phyloP scores from a whole-genome alignment of 1,140 invertebrate species.

The Neomicropteryx cornuta region DNA sequence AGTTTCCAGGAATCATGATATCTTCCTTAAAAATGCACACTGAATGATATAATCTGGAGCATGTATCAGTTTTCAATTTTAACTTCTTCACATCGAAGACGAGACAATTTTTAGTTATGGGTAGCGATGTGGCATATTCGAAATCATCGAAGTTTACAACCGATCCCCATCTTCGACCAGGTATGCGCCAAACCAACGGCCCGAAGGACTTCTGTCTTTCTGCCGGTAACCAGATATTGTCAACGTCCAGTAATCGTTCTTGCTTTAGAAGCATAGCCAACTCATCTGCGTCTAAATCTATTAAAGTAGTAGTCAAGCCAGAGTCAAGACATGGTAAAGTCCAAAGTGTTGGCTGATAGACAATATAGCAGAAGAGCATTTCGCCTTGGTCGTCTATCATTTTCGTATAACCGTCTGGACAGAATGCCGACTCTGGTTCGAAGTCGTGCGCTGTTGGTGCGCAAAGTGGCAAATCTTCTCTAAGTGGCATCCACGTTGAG shows the following conservation, averaged over 20 bases:
- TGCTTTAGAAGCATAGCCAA: slow-evolving; percentile 7
- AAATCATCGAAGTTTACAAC: slow-evolving; percentile 11
- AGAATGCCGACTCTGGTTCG: slow-evolving; percentile 3
- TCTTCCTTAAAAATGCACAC: slow-evolving; percentile 19
- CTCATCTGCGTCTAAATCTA: slow-evolving; percentile 12
- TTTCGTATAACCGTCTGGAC: slow-evolving; percentile 10
- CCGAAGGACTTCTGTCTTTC: slow-evolving; percentile 11
- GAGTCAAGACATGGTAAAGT: slow-evolving; percentile 17
- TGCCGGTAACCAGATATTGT: slow-evolving; percentile 20
- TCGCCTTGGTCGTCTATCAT: slow-evolving; percentile 5
- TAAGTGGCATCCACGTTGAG: slow-evolving; percentile 10
- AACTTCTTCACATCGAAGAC: slow-evolving; percentile 11
- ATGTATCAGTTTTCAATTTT: slow-evolving; percentile 11
- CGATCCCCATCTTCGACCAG: slow-evolving; percentile 20
- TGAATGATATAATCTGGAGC: slow-evolving; percentile 13
- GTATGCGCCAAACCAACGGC: slow-evolving; percentile 18
- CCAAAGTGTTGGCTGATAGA: slow-evolving; percentile 11
- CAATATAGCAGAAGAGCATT: slow-evolving; percentile 12
- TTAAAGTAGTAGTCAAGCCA: slow-evolving; percentile 17
- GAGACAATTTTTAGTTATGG: slow-evolving; percentile 11
- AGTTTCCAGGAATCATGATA: slow-evolving; percentile 15
- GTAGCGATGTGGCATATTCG: slow-evolving; percentile 3
- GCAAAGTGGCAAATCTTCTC: slow-evolving; percentile 11
- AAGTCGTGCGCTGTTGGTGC: slow-evolving; percentile 6
- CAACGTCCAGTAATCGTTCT: slow-evolving; percentile 12